Percentiles rank a stretch among this genome's conserved stretches.
phyloP scores from a whole-genome alignment of 1,140 invertebrate species.

The Drosophila subpulchrella region DNA sequence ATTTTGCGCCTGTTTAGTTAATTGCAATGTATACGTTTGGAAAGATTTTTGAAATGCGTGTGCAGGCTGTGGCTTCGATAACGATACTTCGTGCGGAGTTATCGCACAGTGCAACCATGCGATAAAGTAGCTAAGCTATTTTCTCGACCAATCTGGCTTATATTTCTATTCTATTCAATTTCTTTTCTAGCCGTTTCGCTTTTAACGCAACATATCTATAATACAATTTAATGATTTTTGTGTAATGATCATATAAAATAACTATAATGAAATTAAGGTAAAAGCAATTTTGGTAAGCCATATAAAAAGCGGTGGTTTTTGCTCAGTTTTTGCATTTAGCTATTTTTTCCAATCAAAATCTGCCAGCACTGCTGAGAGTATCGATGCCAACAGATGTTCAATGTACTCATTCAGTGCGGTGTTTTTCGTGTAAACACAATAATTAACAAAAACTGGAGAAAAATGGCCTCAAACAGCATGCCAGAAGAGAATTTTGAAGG shows the following conservation, averaged over 20 bases:
- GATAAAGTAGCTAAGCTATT: neutral
- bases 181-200: no score
- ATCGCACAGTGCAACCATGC: neutral
- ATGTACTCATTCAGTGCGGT: neutral
- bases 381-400: conserved; percentile 12
- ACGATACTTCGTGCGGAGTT: conserved; percentile 3
- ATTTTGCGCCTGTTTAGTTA: conserved; percentile 59
- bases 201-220: no score
- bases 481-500: conserved; percentile 74
- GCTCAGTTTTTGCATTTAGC: neutral
- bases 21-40: conserved; percentile 30
- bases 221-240: no score
- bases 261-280: no score
- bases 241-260: neutral
- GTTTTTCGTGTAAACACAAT: conserved; percentile 11
- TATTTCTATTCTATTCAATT: neutral
- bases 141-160: neutral
- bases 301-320: neutral
- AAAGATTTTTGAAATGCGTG: conserved; percentile 55
- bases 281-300: no score
- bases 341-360: neutral
- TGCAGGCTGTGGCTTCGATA: conserved; percentile 35
- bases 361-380: conserved; percentile 1
- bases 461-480: conserved; percentile 61
- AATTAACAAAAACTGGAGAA: neutral